Evolutionary conservation across 2,888 invertebrate genomes (phyloP).

Genomic region (Andricus quercusramuli): DNA sequence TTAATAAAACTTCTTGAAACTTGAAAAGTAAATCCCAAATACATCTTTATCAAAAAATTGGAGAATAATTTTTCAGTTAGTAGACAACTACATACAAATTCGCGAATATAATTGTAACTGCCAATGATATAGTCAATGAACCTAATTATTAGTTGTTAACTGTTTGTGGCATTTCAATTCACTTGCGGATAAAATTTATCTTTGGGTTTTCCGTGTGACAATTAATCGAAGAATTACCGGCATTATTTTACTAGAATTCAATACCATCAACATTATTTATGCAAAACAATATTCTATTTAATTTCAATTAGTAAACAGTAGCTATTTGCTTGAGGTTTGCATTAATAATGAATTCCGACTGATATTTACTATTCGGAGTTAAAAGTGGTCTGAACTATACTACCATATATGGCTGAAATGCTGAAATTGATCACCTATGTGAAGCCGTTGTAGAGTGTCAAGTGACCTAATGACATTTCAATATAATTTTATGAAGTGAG

Average conservation of each 20-base stretch:
- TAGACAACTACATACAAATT: too few relatives aligned
- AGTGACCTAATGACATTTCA: constrained; percentile 20
- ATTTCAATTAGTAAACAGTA: not conserved
- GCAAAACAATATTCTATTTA: not conserved
- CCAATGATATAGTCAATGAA: too few relatives aligned
- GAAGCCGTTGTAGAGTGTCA: not conserved
- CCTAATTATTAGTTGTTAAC: too few relatives aligned
- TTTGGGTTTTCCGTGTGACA: too few relatives aligned
- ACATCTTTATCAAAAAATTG: too few relatives aligned
- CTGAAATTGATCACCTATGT: not conserved
- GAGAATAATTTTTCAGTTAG: too few relatives aligned
- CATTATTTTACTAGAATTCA: not conserved
- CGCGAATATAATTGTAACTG: too few relatives aligned
- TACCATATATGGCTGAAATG: not conserved
- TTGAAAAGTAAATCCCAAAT: too few relatives aligned
- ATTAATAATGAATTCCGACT: not conserved
- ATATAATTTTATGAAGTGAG: not conserved
- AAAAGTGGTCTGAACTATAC: not conserved
- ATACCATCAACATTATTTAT: not conserved
- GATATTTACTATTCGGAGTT: not conserved
- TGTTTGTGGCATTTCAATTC: too few relatives aligned
- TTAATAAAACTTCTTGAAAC: too few relatives aligned
- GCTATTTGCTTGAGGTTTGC: not conserved
- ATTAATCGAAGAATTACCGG: not conserved
- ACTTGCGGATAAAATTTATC: too few relatives aligned